phyloP scores from a whole-genome alignment of 2,113 vertebrate species.

The Cairina moschata region DNA sequence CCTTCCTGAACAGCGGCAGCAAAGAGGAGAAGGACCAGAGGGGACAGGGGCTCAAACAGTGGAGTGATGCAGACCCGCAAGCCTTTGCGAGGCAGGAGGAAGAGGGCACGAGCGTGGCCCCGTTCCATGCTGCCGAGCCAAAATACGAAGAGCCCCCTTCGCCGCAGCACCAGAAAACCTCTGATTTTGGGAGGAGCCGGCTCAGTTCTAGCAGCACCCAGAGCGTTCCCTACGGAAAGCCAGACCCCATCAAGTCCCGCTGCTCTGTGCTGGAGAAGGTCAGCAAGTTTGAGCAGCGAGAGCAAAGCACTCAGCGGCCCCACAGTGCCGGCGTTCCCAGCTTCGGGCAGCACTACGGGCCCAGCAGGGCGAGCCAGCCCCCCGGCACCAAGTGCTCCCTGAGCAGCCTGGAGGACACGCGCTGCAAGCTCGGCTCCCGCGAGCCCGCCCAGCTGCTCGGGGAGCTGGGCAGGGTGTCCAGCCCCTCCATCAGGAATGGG shows the following conservation, averaged over 20 bases:
- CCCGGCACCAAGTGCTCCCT: background rate
- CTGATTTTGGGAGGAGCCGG: slow-evolving; percentile 46
- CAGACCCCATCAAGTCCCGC: slow-evolving; percentile 54
- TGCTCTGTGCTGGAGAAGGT: slow-evolving; percentile 93
- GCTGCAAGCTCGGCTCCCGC: slow-evolving; percentile 65
- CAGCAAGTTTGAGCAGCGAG: slow-evolving; percentile 86
- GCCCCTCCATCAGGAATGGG: slow-evolving; percentile 34
- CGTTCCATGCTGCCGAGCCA: slow-evolving; percentile 38
- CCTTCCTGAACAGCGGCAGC: background rate
- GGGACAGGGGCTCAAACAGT: slow-evolving; percentile 21
- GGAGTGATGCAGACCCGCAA: slow-evolving; percentile 38
- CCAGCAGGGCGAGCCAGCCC: slow-evolving; percentile 5
- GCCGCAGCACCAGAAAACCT: slow-evolving; percentile 69
- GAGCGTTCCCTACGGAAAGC: slow-evolving; percentile 41
- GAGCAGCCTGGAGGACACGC: slow-evolving; percentile 76
- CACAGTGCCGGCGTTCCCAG: slow-evolving; percentile 36
- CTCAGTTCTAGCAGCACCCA: slow-evolving; percentile 68
- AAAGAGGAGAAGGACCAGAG: slow-evolving; percentile 57
- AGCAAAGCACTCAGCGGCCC: slow-evolving; percentile 76
- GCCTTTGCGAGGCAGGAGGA: slow-evolving; percentile 58
- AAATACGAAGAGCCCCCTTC: slow-evolving; percentile 76
- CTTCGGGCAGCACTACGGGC: slow-evolving; percentile 51
- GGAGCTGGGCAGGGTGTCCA: background rate
- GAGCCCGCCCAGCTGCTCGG: slow-evolving; percentile 11
- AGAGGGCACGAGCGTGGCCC: background rate